Evolutionary conservation across 1,140 invertebrate species (phyloP), one percentile per base, ranked within the genome.

Genomic region (Caenorhabditis brenneri): DNA sequence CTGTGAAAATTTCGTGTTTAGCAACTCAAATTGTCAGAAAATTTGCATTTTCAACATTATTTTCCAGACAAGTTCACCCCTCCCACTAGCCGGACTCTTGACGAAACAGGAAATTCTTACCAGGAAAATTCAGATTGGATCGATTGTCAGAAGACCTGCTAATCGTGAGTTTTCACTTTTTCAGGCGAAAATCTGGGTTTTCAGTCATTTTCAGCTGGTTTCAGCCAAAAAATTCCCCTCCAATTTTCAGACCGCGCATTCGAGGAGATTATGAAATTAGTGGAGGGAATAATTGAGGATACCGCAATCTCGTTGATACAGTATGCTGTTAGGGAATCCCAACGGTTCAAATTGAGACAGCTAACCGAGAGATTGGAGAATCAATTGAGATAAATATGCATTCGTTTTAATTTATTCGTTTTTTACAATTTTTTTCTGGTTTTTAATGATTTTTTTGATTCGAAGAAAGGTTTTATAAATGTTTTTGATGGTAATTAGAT

Each of bases 181-280:
- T 55, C 10, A 10, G 2, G 16, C 7, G 27, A 55, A 27, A 10
- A 27, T 55, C 10, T 2, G 27, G n/a, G 27, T 6, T 6, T 42
- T 42, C 39, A 12, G 39, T 6, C 19, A 16, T 22, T 22, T 51
- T 24, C 53, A 27, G 2, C 7, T 2, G 10, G 7, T 55, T 7
- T 27, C 49, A 16, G 19, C 1, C 49, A 29, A 36, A 65, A 65
- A 22, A 16, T 36, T 36, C n/a, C n/a, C n/a, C n/a, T 6, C 15
- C 22, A 2, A 36, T 24, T 42, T 74, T 46, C 36, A 74, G 65
- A 74, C 16, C n/a, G 65, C 5, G 65, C 65, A 22, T 74, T 36
- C 65, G 65, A 74, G 7, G 65, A 74, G 24, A 74, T 74, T 22
- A 74, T 74, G 65, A 74, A 12, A 46, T n/a, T 74, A 12, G 65